phyloP scores from a whole-genome alignment of 2,888 invertebrate genomes.

The Aporophyla nigra region DNA sequence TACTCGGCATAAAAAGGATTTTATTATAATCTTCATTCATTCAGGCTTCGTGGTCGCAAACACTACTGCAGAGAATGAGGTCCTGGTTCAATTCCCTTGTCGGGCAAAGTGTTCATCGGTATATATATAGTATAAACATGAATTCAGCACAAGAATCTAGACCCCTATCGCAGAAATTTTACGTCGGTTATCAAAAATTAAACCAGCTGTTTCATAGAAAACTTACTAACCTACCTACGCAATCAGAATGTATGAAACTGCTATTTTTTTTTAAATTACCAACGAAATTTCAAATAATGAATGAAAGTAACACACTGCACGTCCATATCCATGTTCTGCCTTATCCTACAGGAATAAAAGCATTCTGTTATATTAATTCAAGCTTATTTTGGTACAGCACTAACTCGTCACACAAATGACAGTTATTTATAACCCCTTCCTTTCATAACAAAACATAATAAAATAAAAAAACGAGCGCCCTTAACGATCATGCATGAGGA shows the following conservation, averaged over 20 bases:
- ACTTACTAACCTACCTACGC: no score
- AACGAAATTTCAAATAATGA: no score
- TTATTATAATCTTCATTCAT: conserved; percentile 2
- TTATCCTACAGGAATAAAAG: fast-evolving
- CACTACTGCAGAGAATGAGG: background rate
- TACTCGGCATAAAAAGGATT: background rate
- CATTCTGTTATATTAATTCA: background rate
- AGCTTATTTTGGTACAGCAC: conserved; percentile 8
- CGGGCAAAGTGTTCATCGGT: background rate
- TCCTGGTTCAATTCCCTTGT: background rate
- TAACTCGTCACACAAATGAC: conserved; percentile 36
- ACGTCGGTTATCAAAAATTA: no score
- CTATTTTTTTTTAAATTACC: no score
- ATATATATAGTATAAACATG: no score
- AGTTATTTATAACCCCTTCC: conserved; percentile 43
- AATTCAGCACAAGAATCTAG: no score
- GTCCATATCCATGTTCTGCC: no score
- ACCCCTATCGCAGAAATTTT: no score
- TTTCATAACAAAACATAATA: conserved; percentile 62
- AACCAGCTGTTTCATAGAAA: no score
- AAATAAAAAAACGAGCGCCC: conserved; percentile 47
- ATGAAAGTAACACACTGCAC: no score
- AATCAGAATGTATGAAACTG: no score
- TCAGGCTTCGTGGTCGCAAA: background rate
- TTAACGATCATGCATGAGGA: conserved; percentile 47